phyloP scores from a whole-genome alignment of 1,140 invertebrate genomes.

The Zaprionus inermis region DNA sequence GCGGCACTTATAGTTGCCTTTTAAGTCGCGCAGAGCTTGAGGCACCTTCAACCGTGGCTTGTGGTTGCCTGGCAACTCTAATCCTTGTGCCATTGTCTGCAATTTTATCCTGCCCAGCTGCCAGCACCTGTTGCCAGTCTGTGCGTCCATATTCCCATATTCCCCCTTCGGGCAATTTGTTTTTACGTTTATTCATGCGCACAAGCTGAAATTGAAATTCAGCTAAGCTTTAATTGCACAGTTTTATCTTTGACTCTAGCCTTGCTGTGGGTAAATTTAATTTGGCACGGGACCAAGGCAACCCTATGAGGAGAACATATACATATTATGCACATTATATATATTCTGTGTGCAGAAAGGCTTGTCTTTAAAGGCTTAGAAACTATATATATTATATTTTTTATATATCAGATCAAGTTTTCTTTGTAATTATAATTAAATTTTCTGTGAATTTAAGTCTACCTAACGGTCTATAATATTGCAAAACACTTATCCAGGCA shows the following conservation, averaged over 20 bases:
- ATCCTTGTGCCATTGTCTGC: background rate
- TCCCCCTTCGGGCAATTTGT: background rate
- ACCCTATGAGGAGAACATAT: background rate
- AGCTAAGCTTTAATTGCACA: constrained; percentile 1
- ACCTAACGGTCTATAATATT: too few relatives aligned
- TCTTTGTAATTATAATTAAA: too few relatives aligned
- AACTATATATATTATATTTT: too few relatives aligned
- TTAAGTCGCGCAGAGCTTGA: constrained; percentile 2
- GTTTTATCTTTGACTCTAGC: background rate
- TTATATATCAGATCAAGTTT: too few relatives aligned
- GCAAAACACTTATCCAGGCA: too few relatives aligned
- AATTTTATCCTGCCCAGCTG: background rate
- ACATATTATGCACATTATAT: too few relatives aligned
- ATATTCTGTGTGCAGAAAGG: too few relatives aligned
- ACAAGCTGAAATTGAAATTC: constrained; percentile 1
- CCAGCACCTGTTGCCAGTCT: background rate
- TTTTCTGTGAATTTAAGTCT: too few relatives aligned
- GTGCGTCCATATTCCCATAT: background rate
- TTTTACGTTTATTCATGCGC: constrained; percentile 2
- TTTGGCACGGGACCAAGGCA: background rate
- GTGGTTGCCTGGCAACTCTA: background rate
- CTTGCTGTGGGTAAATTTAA: background rate
- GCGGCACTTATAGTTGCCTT: background rate
- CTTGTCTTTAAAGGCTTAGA: too few relatives aligned
- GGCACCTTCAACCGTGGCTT: background rate